These are phyloP conservation scores for Saxidomus purpurata DNA, from an alignment of 1,140 invertebrate species.

Conservation along the genomic window DNA sequence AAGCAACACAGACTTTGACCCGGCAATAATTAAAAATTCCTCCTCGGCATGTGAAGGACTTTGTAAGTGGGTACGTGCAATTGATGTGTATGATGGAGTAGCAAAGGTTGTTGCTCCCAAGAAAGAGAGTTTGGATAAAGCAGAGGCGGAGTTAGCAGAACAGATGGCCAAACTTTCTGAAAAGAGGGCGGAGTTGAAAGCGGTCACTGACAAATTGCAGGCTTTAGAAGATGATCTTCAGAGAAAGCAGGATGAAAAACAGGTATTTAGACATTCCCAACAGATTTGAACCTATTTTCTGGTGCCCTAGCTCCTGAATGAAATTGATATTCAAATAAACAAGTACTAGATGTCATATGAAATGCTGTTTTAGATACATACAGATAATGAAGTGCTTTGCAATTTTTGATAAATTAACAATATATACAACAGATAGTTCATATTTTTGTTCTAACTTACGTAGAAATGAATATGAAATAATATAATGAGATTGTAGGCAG, in stretches of 20 bases:
- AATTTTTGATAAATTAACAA: too few species aligned
- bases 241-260: constrained; percentile 85
- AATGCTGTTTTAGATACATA: too few species aligned
- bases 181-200: constrained; percentile 85
- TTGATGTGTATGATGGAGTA: constrained; percentile 86
- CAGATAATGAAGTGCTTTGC: too few species aligned
- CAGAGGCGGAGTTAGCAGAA: constrained; percentile 81
- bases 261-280: constrained; percentile 76
- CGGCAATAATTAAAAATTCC: constrained; percentile 85
- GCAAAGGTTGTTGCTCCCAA: constrained; percentile 86
- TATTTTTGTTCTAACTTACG: too few species aligned
- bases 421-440: too few species aligned
- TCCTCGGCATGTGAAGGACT: constrained; percentile 87
- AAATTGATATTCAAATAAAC: too few species aligned
- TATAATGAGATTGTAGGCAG: too few species aligned
- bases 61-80: constrained; percentile 86
- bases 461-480: too few species aligned
- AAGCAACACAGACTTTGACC: constrained; percentile 86
- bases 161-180: constrained; percentile 83
- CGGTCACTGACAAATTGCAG: constrained; percentile 84
- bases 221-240: constrained; percentile 82
- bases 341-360: too few species aligned
- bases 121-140: constrained; percentile 81
- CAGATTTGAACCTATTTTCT: background rate
- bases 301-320: background rate